A percentile compares a stretch with the other conserved stretches of the same genome.
Conservation (phyloP, 2,113 vertebrate species). For the Oryctolagus cuniculus region mOryCun1.1 NC_091443.1:44557501-44558000, state of each 20-base stretch:
- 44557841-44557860: constrained; percentile 66
- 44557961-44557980: constrained; percentile 79
- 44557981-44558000: constrained; percentile 69
- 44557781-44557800: background rate
- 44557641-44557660: constrained; percentile 21
- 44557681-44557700: background rate
- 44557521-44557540: constrained; percentile 2
- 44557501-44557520: background rate
- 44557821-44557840: background rate
- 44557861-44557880: constrained; percentile 67
- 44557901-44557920: constrained; percentile 79
- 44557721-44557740: background rate
- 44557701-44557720: background rate
- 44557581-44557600: background rate
- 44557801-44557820: background rate
- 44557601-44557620: background rate
- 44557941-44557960: constrained; percentile 72
- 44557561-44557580: background rate
- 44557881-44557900: constrained; percentile 61
- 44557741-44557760: background rate
- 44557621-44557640: background rate
- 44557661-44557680: background rate
- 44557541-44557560: constrained; percentile 29
- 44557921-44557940: constrained; percentile 82
- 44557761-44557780: background rate